These are phyloP conservation scores for Heliangelus exortis DNA, from an alignment of 2,797 vertebrate species.

Conservation along the genomic window DNA sequence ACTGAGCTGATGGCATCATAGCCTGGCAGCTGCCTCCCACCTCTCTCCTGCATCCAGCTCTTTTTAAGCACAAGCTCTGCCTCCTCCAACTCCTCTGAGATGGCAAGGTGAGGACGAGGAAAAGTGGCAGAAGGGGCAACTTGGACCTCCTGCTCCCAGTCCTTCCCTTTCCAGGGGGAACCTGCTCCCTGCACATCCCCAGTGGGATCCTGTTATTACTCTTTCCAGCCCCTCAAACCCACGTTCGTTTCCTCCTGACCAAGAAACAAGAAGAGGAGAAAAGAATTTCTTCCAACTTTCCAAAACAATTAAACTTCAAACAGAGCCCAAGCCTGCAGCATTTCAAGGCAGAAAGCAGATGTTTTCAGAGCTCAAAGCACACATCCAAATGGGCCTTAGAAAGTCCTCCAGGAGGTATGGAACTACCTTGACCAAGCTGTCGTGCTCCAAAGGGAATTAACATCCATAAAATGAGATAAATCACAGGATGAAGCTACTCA, in stretches of 20 bases:
- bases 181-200: neutral
- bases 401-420: slow-evolving; percentile 6
- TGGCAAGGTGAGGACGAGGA: neutral
- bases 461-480: neutral
- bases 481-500: neutral
- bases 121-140: neutral
- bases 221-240: neutral
- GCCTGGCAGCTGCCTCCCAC: neutral
- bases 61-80: neutral
- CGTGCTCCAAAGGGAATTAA: neutral
- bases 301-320: slow-evolving; percentile 43
- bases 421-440: neutral
- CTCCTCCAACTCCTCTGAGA: neutral
- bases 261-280: neutral
- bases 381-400: neutral
- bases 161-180: neutral
- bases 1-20: neutral
- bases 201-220: neutral
- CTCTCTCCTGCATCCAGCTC: neutral
- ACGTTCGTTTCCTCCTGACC: neutral
- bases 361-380: neutral
- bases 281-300: neutral
- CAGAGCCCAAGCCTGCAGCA: neutral
- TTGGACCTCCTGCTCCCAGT: neutral
- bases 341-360: slow-evolving; percentile 28